A percentile compares a stretch with the other conserved stretches of the same genome.
These are phyloP conservation scores for Amphibalanus amphitrite DNA, from an alignment of 1,140 invertebrate species.

Conservation along the genomic window DNA sequence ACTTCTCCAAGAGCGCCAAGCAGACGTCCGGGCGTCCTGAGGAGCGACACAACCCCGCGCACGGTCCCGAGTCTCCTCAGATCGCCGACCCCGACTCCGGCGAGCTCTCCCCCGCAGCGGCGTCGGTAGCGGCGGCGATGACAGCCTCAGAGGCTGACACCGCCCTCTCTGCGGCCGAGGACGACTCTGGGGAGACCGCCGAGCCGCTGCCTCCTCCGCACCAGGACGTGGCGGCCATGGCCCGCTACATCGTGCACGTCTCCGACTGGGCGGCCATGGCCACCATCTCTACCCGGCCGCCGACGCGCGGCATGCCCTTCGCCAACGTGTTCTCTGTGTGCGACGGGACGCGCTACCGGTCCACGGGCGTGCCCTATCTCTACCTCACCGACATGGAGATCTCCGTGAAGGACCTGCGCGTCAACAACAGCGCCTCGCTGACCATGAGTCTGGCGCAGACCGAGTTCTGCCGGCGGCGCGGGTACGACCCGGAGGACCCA, in stretches of 20 bases:
- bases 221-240: slow-evolving; percentile 23
- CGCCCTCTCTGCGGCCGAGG: background rate
- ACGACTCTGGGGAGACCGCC: background rate
- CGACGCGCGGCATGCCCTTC: slow-evolving; percentile 48
- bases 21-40: background rate
- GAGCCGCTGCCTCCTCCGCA: slow-evolving; percentile 14
- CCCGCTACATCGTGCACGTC: slow-evolving; percentile 33
- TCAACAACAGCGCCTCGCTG: slow-evolving; percentile 45
- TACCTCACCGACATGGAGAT: slow-evolving; percentile 57
- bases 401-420: slow-evolving; percentile 46
- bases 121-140: background rate
- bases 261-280: slow-evolving; percentile 53
- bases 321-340: slow-evolving; percentile 51
- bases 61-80: too few species aligned
- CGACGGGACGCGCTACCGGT: slow-evolving; percentile 45
- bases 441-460: slow-evolving; percentile 48
- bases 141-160: background rate
- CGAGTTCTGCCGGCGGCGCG: slow-evolving; percentile 39
- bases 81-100: too few species aligned
- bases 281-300: slow-evolving; percentile 43
- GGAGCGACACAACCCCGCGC: too few species aligned
- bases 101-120: too few species aligned
- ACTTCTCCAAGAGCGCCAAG: background rate
- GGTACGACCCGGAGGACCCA: slow-evolving; percentile 59
- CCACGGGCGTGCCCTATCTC: slow-evolving; percentile 55